Conservation (phyloP, 2,113 vertebrate species). For the Nyctibius bracteatus region DNA sequence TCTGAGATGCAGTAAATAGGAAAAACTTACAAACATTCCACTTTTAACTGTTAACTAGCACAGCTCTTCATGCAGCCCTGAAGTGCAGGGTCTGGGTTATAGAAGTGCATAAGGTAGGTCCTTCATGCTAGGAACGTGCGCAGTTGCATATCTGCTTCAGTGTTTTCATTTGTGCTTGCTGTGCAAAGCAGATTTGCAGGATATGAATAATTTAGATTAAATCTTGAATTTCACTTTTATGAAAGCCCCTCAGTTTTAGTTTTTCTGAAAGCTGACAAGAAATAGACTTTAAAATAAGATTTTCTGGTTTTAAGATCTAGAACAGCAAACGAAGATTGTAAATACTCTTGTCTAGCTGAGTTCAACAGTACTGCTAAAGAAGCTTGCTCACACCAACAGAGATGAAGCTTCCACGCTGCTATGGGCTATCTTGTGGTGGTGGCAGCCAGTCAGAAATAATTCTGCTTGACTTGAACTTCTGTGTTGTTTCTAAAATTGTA, state of each 20-base stretch:
- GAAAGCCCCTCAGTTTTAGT: not conserved
- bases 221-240: not conserved
- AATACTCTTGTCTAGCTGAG: not conserved
- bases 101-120: not conserved
- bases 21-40: not conserved
- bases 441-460: not conserved
- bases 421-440: not conserved
- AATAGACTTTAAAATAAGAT: not conserved
- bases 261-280: not conserved
- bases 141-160: not conserved
- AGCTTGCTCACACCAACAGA: not conserved
- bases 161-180: not conserved
- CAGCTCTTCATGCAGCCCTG: not conserved
- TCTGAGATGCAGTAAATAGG: not conserved
- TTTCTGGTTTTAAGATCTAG: not conserved
- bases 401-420: not conserved
- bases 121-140: not conserved
- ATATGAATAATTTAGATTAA: not conserved
- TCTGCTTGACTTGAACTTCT: not conserved
- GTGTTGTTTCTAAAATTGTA: not conserved
- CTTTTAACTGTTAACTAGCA: not conserved
- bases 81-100: not conserved
- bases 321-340: not conserved
- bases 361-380: not conserved
- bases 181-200: not conserved